Base-by-base conservation (phyloP, 2,888 invertebrate genomes). In the Melikaiella ostensackeni region DNA sequence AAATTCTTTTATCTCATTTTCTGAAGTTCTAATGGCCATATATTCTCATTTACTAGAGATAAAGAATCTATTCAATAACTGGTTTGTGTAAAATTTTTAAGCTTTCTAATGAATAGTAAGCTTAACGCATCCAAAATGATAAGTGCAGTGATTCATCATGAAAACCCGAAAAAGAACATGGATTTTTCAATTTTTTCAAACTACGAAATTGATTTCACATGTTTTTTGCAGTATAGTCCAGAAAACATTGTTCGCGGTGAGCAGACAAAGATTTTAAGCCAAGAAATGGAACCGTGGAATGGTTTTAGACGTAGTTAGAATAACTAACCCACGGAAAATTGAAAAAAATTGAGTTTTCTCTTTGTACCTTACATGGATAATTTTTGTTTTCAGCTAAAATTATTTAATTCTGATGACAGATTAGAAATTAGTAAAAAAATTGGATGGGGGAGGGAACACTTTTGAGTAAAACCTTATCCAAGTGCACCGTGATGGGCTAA, bases 251-350 rank as follows among this genome's bases (percentile, higher is more conserved):
- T 64, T 30, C 30, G 13, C 8, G 16, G 64, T 30, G 64, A 64
- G 33, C 35, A 64, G 64, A 64, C 64, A 33, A 64, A 64, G 35
- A 64, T 64, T 64, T 64, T 64, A 64, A 64, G n/a, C n/a, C n/a
- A n/a, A n/a, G n/a, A n/a, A 24, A 30, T 64, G 4, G 27, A 30
- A 64, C 11, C 64, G 7, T 64, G 64, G 16, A 38, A 64, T 64
- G 64, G 33, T 64, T 64, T 64, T 27, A 30, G 64, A 59, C 13
- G 21, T 11, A 59, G 24, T n/a, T 59, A 59, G 46, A 46, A 46
- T 3, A 46, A 16, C 9, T 46, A 46, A 46, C 46, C 46, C 9
- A 46, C 46, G 9, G 0, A 46, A 46, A 46, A 46, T 46, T 46
- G 7, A 46, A 11, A 46, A 46, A 8, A 46, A 13, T 46, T 46